Evolutionary conservation across 2,888 invertebrate genomes (phyloP).

Genomic region (Acleris emargana): DNA sequence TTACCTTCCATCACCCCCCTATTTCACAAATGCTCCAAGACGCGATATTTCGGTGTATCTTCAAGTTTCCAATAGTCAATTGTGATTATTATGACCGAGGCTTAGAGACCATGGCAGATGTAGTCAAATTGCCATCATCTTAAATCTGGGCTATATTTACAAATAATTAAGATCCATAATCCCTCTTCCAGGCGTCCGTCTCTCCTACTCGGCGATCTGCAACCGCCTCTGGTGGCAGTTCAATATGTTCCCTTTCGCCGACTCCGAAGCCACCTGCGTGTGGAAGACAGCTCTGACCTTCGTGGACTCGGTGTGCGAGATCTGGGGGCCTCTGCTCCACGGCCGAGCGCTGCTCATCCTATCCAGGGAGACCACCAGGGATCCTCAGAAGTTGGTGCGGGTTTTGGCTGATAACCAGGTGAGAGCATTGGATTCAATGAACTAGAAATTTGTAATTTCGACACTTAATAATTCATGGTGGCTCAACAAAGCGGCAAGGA

Average conservation of each 20-base stretch:
- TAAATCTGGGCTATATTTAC: no score
- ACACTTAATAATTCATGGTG: no score
- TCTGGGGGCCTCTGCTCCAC: conserved; percentile 92
- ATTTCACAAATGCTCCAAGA: no score
- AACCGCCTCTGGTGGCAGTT: conserved; percentile 96
- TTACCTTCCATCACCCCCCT: no score
- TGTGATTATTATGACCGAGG: no score
- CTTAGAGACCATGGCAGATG: no score
- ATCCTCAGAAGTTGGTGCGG: conserved; percentile 89
- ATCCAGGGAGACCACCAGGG: conserved; percentile 88
- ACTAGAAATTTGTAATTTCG: no score
- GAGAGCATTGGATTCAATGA: conserved; percentile 11
- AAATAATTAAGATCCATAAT: background rate
- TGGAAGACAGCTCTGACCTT: conserved; percentile 97
- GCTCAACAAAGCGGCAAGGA: no score
- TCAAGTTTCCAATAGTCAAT: no score
- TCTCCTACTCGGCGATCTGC: conserved; percentile 89
- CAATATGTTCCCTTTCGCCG: conserved; percentile 89
- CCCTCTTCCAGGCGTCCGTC: conserved; percentile 86
- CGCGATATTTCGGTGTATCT: no score
- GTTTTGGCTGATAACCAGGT: conserved; percentile 89
- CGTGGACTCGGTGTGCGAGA: conserved; percentile 94
- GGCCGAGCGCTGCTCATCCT: conserved; percentile 89
- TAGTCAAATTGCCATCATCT: no score
- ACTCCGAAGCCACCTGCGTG: conserved; percentile 87